A percentile compares a stretch with the other conserved stretches of the same genome.
These are phyloP conservation scores for Drosophila barbarae DNA, from an alignment of 2,888 invertebrate species.

Conservation along the genomic window DNA sequence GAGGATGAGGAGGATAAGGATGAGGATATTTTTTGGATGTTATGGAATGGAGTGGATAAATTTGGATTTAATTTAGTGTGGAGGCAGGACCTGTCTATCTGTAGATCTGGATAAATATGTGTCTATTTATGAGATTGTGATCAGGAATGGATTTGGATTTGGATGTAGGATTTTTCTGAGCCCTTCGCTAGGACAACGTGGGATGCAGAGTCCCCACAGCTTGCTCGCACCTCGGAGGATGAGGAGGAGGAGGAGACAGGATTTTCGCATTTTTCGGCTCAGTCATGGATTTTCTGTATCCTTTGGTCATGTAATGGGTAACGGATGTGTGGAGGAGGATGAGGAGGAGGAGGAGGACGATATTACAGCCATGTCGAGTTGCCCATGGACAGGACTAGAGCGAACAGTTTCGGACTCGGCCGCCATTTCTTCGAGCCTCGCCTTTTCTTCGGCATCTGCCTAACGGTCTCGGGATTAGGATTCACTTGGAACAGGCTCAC, in stretches of 20 bases:
- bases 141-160: slow-evolving; percentile 62
- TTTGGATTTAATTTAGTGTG: slow-evolving; percentile 60
- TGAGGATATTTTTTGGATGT: slow-evolving; percentile 44
- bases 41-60: slow-evolving; percentile 45
- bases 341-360: not conserved
- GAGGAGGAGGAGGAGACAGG: slow-evolving; percentile 28
- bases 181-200: slow-evolving; percentile 62
- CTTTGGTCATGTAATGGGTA: slow-evolving; percentile 28
- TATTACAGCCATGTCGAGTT: slow-evolving; percentile 9
- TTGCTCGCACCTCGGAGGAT: slow-evolving; percentile 22
- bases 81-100: slow-evolving; percentile 55
- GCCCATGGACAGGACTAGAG: slow-evolving; percentile 39
- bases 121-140: slow-evolving; percentile 32
- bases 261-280: slow-evolving; percentile 20
- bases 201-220: slow-evolving; percentile 58
- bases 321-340: slow-evolving; percentile 31
- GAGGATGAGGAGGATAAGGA: slow-evolving; percentile 54
- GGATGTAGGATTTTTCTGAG: slow-evolving; percentile 55
- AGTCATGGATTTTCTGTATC: slow-evolving; percentile 13
- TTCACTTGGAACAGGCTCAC: slow-evolving; percentile 24
- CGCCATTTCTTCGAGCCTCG: slow-evolving; percentile 24
- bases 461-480: slow-evolving; percentile 30
- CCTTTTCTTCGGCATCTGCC: slow-evolving; percentile 24
- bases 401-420: slow-evolving; percentile 24
- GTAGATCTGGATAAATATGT: slow-evolving; percentile 35